These are phyloP conservation scores for Brenthis hecate DNA, from an alignment of 2,888 invertebrate species.

Conservation along the genomic window DNA sequence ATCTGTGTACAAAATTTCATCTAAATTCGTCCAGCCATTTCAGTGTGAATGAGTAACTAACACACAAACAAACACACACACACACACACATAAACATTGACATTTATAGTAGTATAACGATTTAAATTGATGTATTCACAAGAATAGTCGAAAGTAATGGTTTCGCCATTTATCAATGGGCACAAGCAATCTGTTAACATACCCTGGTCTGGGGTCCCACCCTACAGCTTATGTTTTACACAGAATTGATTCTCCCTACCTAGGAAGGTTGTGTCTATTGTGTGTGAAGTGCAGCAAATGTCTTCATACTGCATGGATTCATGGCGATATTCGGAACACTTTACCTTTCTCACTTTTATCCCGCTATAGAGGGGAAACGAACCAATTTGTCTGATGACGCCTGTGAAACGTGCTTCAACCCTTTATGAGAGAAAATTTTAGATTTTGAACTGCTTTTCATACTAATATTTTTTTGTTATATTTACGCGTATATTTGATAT, in stretches of 20 bases:
- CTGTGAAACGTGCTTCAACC: slow-evolving; percentile 26
- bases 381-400: slow-evolving; percentile 43
- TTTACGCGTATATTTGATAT: too few species aligned
- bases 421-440: slow-evolving; percentile 2
- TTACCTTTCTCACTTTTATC: slow-evolving; percentile 35
- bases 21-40: too few species aligned
- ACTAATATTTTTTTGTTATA: not conserved
- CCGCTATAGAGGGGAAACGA: slow-evolving; percentile 33
- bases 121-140: slow-evolving; percentile 3
- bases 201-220: slow-evolving; percentile 52
- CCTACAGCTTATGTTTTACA: slow-evolving; percentile 50
- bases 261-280: slow-evolving; percentile 43
- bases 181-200: slow-evolving; percentile 44
- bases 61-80: too few species aligned
- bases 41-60: too few species aligned
- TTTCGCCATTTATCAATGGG: slow-evolving; percentile 45
- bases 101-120: too few species aligned
- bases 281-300: slow-evolving; percentile 44
- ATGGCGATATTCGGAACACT: slow-evolving; percentile 37
- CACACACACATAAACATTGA: not conserved
- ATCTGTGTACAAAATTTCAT: too few species aligned
- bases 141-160: not conserved
- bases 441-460: slow-evolving; percentile 8
- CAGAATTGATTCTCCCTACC: slow-evolving; percentile 67
- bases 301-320: slow-evolving; percentile 33